phyloP scores from a whole-genome alignment of 2,113 vertebrate species.

The Chloropsis hardwickii region DNA sequence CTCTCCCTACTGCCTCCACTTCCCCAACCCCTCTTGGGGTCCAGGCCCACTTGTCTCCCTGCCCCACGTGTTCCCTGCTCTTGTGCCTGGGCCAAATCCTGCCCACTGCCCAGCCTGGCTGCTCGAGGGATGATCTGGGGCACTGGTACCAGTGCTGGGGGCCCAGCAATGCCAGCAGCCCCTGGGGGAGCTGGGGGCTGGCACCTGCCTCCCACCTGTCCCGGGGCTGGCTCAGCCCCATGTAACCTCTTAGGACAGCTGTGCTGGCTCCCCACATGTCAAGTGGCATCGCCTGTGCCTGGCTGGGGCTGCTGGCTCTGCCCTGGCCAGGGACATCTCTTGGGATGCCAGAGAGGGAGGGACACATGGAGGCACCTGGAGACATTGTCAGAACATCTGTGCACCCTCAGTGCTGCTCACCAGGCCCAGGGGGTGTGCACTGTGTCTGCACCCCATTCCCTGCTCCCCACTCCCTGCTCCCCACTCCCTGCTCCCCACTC shows the following conservation, averaged over 20 bases:
- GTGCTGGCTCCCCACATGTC: not conserved
- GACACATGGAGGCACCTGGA: not conserved
- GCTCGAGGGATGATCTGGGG: not conserved
- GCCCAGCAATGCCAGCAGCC: not conserved
- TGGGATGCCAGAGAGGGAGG: not conserved
- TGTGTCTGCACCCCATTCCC: not conserved
- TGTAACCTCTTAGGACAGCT: accelerated
- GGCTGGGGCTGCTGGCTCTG: not conserved
- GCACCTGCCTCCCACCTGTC: not conserved
- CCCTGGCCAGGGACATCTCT: not conserved
- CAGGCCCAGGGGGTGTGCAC: not conserved
- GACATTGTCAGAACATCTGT: accelerated
- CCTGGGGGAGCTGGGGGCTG: not conserved
- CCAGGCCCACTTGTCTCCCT: not conserved
- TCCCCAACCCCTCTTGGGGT: not conserved
- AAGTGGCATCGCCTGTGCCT: not conserved
- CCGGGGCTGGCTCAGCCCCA: accelerated
- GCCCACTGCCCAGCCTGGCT: not conserved
- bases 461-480: not conserved
- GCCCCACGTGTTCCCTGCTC: not conserved
- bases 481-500: not conserved
- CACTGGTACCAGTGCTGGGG: not conserved
- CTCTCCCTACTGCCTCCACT: not conserved
- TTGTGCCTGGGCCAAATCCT: accelerated
- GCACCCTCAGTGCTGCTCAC: not conserved